Base-by-base conservation (phyloP, 2,888 invertebrate species). In the Agriopis aurantiaria region DNA sequence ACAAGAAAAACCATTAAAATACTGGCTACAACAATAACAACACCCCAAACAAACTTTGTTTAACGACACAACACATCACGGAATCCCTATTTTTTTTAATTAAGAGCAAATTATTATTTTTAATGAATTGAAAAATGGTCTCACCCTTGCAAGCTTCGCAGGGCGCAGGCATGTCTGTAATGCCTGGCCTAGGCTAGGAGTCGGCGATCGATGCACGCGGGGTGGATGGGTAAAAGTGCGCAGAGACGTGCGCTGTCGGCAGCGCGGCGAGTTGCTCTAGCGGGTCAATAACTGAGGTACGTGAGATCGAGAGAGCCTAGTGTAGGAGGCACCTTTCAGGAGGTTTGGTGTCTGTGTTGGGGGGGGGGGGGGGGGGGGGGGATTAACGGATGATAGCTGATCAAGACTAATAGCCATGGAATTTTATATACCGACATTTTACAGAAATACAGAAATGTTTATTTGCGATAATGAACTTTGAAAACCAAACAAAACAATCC, bases 281-380 rank as follows among this genome's bases (percentile, higher is more conserved):
- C 72, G 89, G 93, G 92, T 93, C 93, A 92, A 93, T 93, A 93
- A 92, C 93, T 93, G 92, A 87, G 88, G 77, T 81, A 83, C 82
- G 88, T 90, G 90, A 88, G 85, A 88, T 88, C 48, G 70, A 72
- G 65, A 41, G 59, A 69, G 65, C 14, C 58, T 66, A 71, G 66
- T 67, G 40, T 9, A 67, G 63, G 70, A 71, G 70, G 12, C 55
- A 17, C 53, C 61, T 58, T 12, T 40, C 33, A 33, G 14, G 7
- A 10, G 48, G 11, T 49, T 60, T 60, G 14, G 7, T 9, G 14
- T 10, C 9, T 10, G 8, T 1, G 17, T 23, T 23, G 33, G 12
- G 33, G 49, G 60, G 51, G 51, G 33, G 6, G 49, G 7, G n/a
- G n/a, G 33, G 12, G 33, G 49, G 60, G 51, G 51, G 33, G 6